A percentile compares a stretch with the other conserved stretches of the same genome.
Conservation (phyloP, 2,113 vertebrate species). For the Colinus virginianus region DNA sequence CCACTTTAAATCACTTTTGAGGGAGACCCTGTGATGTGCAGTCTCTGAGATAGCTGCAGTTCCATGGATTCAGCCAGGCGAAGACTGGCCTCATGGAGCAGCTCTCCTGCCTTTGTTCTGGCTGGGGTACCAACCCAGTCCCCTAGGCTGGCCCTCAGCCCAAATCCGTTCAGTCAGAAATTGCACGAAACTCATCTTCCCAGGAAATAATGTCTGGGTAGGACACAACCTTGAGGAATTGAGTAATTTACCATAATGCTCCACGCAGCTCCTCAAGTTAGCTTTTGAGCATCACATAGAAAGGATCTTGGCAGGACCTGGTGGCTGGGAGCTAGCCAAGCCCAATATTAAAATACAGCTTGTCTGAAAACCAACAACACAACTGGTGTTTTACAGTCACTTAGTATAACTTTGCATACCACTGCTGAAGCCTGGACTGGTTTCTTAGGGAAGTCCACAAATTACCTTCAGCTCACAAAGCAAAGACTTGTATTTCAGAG, state of each 20-base stretch:
- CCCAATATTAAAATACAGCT: not conserved
- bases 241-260: not conserved
- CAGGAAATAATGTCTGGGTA: not conserved
- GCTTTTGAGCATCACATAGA: not conserved
- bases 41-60: not conserved
- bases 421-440: not conserved
- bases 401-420: not conserved
- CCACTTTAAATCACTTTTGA: not conserved
- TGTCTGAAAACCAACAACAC: not conserved
- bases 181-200: rapidly evolving
- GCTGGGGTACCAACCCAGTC: not conserved
- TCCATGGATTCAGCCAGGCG: rapidly evolving
- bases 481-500: not conserved
- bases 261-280: not conserved
- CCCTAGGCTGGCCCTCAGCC: not conserved
- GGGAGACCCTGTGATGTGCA: not conserved
- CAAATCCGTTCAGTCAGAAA: not conserved
- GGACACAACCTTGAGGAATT: rapidly evolving
- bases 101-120: not conserved
- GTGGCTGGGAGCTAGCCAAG: not conserved
- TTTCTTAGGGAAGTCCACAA: not conserved
- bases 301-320: not conserved
- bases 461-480: not conserved
- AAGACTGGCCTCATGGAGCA: not conserved
- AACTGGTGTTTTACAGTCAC: not conserved